Conservation (phyloP, 1,140 invertebrate genomes). For the Saccostrea glomerata region DNA sequence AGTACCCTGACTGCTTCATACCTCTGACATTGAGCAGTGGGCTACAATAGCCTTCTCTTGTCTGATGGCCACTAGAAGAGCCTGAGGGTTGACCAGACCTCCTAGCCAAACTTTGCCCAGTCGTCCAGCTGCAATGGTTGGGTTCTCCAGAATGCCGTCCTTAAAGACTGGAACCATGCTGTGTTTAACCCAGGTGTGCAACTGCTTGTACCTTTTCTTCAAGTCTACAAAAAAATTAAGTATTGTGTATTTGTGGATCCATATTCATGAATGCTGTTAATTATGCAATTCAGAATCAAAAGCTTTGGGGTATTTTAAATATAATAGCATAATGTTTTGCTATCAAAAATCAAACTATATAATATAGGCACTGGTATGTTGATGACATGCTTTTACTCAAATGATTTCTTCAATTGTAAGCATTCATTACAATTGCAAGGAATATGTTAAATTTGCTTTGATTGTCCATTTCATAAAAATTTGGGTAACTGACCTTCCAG, state of each 20-base stretch:
- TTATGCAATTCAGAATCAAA: too few species aligned
- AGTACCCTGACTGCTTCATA: slow-evolving; percentile 43
- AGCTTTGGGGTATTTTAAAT: too few species aligned
- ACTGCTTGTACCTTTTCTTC: slow-evolving; percentile 70
- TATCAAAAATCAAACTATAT: too few species aligned
- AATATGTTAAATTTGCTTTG: too few species aligned
- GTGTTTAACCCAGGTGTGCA: slow-evolving; percentile 71
- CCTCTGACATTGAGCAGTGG: slow-evolving; percentile 66
- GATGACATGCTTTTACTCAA: too few species aligned
- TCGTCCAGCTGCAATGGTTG: slow-evolving; percentile 67
- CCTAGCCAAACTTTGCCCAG: slow-evolving; percentile 75
- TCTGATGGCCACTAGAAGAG: slow-evolving; percentile 70
- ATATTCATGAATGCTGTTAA: too few species aligned
- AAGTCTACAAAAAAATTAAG: slow-evolving; percentile 64
- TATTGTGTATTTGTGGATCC: background rate
- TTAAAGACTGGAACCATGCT: slow-evolving; percentile 74
- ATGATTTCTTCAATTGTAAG: too few species aligned
- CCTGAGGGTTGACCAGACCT: slow-evolving; percentile 76
- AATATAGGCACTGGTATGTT: too few species aligned
- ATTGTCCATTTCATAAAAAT: too few species aligned
- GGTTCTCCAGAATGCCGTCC: slow-evolving; percentile 61
- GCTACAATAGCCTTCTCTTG: slow-evolving; percentile 76
- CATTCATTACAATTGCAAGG: too few species aligned
- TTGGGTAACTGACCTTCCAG: slow-evolving; percentile 66
- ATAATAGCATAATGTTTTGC: too few species aligned